These are phyloP conservation scores for Halesus radiatus DNA, from an alignment of 1,140 invertebrate genomes.

Conservation along the genomic window DNA sequence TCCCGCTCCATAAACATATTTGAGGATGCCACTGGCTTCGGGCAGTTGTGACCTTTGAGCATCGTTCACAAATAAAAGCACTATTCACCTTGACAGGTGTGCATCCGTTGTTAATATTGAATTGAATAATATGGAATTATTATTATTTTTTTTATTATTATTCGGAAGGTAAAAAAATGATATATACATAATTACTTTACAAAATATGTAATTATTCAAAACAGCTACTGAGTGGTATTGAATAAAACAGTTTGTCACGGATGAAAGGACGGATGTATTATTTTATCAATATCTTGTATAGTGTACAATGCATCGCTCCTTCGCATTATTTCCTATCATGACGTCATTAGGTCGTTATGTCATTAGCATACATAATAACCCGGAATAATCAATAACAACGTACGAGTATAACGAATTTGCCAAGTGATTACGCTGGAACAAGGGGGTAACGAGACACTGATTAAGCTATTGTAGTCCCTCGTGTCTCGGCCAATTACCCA, in stretches of 20 bases:
- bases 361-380: slow-evolving; percentile 32
- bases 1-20: too few relatives aligned
- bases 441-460: slow-evolving; percentile 56
- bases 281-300: background rate
- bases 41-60: too few relatives aligned
- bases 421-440: slow-evolving; percentile 35
- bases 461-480: slow-evolving; percentile 58
- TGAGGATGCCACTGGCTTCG: too few relatives aligned
- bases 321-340: background rate
- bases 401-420: slow-evolving; percentile 37
- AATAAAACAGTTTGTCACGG: background rate
- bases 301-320: background rate
- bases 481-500: slow-evolving; percentile 55
- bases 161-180: too few relatives aligned
- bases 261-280: background rate
- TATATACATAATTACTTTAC: too few relatives aligned
- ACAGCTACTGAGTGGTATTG: too few relatives aligned
- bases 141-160: too few relatives aligned
- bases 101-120: too few relatives aligned
- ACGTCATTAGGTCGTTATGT: background rate
- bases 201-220: too few relatives aligned
- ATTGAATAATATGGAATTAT: too few relatives aligned
- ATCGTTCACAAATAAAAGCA: too few relatives aligned
- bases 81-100: too few relatives aligned
- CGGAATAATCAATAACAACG: slow-evolving; percentile 35